Conservation (phyloP, 2,888 invertebrate species). For the Amphipyra tragopoginis region DNA sequence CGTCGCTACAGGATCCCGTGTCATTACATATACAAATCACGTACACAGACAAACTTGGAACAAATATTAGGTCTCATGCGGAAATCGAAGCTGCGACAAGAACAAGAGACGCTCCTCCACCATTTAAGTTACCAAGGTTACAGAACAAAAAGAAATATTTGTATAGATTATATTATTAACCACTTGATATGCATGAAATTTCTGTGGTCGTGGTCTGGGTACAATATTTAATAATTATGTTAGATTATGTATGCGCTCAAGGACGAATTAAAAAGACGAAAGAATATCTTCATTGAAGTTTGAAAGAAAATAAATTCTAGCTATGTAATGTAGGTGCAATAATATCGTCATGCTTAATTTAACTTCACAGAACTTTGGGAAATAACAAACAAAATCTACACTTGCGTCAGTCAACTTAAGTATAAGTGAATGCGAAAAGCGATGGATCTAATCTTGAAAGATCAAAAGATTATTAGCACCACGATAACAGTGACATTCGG, state of each 20-base stretch:
- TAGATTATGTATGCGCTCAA: not conserved
- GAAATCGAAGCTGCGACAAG: constrained; percentile 33
- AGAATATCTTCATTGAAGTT: not conserved
- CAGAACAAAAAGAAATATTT: constrained; percentile 24
- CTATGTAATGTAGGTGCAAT: not conserved
- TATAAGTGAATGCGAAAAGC: not conserved
- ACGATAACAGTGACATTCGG: too few relatives aligned
- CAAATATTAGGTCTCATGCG: constrained; percentile 39
- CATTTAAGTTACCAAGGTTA: constrained; percentile 40
- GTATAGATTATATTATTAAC: not conserved
- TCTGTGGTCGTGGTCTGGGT: not conserved
- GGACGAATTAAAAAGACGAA: constrained; percentile 15
- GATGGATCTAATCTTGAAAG: too few relatives aligned
- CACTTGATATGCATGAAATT: constrained; percentile 5
- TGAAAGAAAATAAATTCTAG: not conserved
- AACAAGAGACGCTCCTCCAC: constrained; percentile 19
- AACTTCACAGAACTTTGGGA: not conserved
- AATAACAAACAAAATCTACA: not conserved
- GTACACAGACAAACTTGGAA: constrained; percentile 30
- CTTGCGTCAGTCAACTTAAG: constrained; percentile 14
- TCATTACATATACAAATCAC: constrained; percentile 30
- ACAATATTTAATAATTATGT: not conserved
- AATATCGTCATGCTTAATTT: not conserved
- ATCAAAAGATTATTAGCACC: too few relatives aligned
- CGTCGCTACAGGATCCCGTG: not conserved